Percentiles rank a stretch among this genome's conserved stretches.
Evolutionary conservation across 2,113 vertebrate genomes (phyloP).

Genomic region (Plecturocebus donacophilus): DNA sequence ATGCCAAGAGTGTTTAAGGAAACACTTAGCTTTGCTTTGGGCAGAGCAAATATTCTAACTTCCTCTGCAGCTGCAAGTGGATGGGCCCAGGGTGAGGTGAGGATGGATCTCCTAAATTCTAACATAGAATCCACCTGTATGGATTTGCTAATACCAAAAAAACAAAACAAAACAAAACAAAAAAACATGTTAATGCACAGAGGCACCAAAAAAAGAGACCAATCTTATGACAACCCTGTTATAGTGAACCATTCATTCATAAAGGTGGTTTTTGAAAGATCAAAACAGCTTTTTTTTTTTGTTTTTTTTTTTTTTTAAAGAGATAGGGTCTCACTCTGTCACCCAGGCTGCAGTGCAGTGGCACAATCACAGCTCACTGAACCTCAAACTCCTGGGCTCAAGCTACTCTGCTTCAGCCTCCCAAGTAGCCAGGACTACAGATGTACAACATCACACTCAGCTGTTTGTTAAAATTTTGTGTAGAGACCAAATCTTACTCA

Average conservation of each 20-base stretch:
- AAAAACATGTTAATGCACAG: not conserved
- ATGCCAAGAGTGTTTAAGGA: not conserved
- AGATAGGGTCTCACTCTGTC: no score
- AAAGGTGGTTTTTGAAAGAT: not conserved
- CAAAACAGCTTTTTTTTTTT: not conserved
- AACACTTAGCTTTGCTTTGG: not conserved
- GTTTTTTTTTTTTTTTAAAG: not conserved
- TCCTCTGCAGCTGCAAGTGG: not conserved
- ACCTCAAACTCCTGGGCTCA: no score
- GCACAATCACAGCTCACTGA: no score
- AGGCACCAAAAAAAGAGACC: not conserved
- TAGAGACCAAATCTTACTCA: no score
- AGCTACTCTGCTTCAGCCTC: no score
- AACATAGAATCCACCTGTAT: not conserved
- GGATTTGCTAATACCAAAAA: not conserved
- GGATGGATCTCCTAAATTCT: not conserved
- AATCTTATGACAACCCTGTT: not conserved
- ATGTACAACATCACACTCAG: no score
- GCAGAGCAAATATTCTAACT: not conserved
- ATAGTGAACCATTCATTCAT: fast-evolving
- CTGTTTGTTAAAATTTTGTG: no score
- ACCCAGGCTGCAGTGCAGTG: no score
- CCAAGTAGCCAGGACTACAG: no score
- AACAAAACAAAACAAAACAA: fast-evolving
- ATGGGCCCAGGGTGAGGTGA: no score